Base-by-base conservation (phyloP, 2,113 vertebrate species). In the Platysteira castanea region DNA sequence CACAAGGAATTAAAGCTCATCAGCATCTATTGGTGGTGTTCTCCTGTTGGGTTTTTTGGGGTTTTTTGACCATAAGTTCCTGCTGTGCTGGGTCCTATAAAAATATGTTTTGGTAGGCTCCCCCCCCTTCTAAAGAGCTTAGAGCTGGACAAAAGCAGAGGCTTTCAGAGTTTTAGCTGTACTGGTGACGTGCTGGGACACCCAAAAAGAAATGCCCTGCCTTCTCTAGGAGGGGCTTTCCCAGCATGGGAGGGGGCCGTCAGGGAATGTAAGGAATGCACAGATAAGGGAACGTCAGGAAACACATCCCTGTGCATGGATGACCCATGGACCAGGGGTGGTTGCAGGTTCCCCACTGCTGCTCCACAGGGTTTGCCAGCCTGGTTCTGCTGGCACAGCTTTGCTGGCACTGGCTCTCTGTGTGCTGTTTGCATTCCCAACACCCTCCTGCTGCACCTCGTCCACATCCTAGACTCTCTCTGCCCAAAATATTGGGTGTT, bases 281-380 rank as follows among this genome's bases (percentile, higher is more conserved):
- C 39, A 11, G 23, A 13, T 5, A 14, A 44, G 20, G 76, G 52
- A 30, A 17, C 18, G 20, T 11, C 2, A 60, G 69, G n/a, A 41
- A 46, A 31, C n/a, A n/a, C 19, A 37, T 60, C 37, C 42, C 39
- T 15, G 44, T 18, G 26, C 24, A 12, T 2, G 42, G 47, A 24
- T 5, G 8, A 18, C 35, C 56, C 23, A 7, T 0, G 1, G n/a
- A 15, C 0, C 0, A 21, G 24, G 70, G 56, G 2, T 14, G 35
- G n/a, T 57, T 88, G 52, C 21, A 37, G 44, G 28, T 22, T 78
- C 3, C 2, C n/a, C 27, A 26, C 35, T 31, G 20, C 18, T 64
- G 78, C 35, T 50, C 63, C 24, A 19, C 28, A 47, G 52, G 12
- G 16, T 15, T 81, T 87, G 24, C 63, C 59, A 68, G 28, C 5